Base-by-base conservation (phyloP, 2,888 invertebrate genomes). In the Lasius fuliginosus region DNA sequence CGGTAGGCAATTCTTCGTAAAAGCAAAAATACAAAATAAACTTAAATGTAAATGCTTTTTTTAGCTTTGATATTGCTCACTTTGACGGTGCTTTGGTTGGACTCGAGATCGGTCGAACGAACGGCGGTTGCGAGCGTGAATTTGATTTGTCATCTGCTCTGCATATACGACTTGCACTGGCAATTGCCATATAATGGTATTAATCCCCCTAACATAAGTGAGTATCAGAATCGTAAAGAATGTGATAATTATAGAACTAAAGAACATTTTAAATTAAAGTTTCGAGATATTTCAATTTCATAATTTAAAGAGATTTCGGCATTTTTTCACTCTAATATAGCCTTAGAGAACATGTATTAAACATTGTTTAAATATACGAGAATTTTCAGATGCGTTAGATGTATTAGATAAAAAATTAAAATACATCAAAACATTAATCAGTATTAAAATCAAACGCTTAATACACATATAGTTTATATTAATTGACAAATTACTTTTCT, bases 141-240 rank as follows among this genome's bases (percentile, higher is more conserved):
- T 92, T 95, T 97, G 18, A 95, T 96, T 64, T 96, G 96, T 11
- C 97, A 97, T 91, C 96, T 97, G 83, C 92, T 96, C 33, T 96
- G 96, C 91, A 93, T 97, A 0, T 96, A 96, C 68, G 96, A 96
- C 93, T 94, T 97, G 30, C 96, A 96, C 23, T 96, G 96, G 95
- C 94, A 95, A 79, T 94, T 97, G 56, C 97, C 97, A 2, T 95
- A 96, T 85, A 96, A 96, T 92, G 97, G 97, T 83, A 94, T 95
- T 0, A 95, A 95, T n/a, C 95, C 96, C 49, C 97, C 97, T 1
- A 95, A 96, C 79, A 95, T 97, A 88, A 85, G 96, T 96, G 94
- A 94, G 94, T 93, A 42, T 56, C 11, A 30, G 49, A 62, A 62
- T n/a, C 12, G 11, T 9, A 62, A 46, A 62, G 15, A 74, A 33